phyloP scores from a whole-genome alignment of 37 sponge, comb jelly and placozoan genomes.

The Theonella swinhoei region DNA sequence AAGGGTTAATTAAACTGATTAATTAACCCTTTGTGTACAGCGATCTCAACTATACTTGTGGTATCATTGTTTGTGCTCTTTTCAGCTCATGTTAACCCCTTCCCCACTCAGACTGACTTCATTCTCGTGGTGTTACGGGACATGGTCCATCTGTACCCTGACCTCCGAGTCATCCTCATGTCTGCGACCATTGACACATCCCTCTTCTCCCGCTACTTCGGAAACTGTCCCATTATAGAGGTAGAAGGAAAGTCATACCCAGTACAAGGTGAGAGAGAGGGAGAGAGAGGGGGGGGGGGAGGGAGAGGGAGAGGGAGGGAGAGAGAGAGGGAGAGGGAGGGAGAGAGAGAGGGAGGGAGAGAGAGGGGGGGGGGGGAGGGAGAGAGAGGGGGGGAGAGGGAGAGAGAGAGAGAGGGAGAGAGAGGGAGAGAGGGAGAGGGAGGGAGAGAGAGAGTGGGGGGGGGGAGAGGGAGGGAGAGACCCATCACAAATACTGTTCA shows the following conservation, averaged over 20 bases:
- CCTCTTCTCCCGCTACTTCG: conserved; percentile 71
- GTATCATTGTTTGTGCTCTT: too few species aligned
- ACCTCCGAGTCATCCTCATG: conserved; percentile 75
- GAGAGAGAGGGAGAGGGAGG: conserved; percentile 52
- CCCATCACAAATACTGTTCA: too few species aligned
- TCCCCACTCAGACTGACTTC: conserved; percentile 51
- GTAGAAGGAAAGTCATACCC: conserved; percentile 61
- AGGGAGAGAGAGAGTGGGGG: too few species aligned
- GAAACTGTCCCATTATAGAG: conserved; percentile 65
- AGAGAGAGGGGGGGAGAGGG: too few species aligned
- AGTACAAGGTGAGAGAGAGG: conserved; percentile 44
- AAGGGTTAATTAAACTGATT: neutral
- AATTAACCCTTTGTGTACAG: neutral
- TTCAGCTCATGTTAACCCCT: neutral
- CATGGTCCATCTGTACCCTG: conserved; percentile 69
- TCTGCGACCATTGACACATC: conserved; percentile 82
- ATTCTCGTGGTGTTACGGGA: conserved; percentile 74
- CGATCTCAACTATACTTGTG: neutral
- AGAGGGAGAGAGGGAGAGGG: too few species aligned
- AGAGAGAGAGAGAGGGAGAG: too few species aligned
- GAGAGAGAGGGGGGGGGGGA: neutral
- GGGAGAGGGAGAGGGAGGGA: conserved; percentile 36
- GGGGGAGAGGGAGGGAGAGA: too few species aligned
- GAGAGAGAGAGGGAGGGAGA: conserved; percentile 43
- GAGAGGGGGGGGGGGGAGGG: too few species aligned